Evolutionary conservation across 1,140 invertebrate species (phyloP), one percentile per base, ranked within the genome.

Genomic region (Hirudo medicinalis): DNA sequence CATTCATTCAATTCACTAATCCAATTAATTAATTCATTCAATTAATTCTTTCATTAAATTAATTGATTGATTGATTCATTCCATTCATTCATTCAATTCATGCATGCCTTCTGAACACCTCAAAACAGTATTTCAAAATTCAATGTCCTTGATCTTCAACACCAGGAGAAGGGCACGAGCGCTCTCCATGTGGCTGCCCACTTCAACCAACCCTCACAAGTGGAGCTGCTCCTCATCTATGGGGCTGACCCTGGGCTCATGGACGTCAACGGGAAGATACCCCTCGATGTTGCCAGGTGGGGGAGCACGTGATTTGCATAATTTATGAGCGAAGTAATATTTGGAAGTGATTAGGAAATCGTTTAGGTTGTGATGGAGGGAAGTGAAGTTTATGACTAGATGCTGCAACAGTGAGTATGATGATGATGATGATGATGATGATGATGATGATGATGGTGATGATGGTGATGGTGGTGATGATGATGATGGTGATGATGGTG

Each of bases 121-220:
- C 32, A 6, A n/a, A n/a, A n/a, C n/a, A n/a, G n/a, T n/a, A n/a
- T n/a, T n/a, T n/a, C 6, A 36, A 36, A 36, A 36, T 36, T 36
- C 40, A 8, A n/a, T 54, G 20, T 69, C 29, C 54, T 54, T 63
- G 40, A 20, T 15, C 43, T 49, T 49, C 19, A 20, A 63, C 8
- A 15, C 27, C 68, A 92, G 89, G 93, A 97, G 79, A 95, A 95
- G 81, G 90, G 91, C 40, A 93, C 89, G 43, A 89, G 88, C 71
- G 91, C 93, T 11, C 82, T 98, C 66, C 94, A 98, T 81, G 91
- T 97, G 54, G 95, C 95, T 3, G 92, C 92, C 49, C 79, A 82
- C 75, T 79, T 82, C 60, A 79, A 79, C 19, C 84, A 85, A 75
- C 73, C 76, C 9, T 73, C 81, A 49, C 83, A 85, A 75, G 80